A percentile compares a stretch with the other conserved stretches of the same genome.
Evolutionary conservation across 2,113 vertebrate genomes (phyloP).

Genomic region (Plecotus auritus): DNA sequence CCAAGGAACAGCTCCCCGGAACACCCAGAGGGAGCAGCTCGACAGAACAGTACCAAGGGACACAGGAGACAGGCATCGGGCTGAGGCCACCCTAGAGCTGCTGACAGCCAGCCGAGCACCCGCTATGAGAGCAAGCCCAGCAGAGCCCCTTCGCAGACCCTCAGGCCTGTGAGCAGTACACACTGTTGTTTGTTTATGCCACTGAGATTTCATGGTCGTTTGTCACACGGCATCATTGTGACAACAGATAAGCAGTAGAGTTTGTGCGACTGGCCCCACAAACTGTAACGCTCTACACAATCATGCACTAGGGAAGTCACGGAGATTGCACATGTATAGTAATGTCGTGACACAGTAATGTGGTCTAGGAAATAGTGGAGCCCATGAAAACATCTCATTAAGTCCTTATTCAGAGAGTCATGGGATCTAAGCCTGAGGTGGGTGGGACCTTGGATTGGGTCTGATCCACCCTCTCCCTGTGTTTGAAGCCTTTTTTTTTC

Average conservation of each 20-base stretch:
- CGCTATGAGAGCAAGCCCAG: neutral
- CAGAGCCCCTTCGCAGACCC: neutral
- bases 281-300: neutral
- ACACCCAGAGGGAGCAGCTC: too few species aligned
- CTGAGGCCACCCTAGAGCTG: neutral
- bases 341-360: too few species aligned
- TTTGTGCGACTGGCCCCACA: neutral
- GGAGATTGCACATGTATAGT: too few species aligned
- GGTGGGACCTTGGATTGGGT: neutral
- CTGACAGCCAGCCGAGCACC: neutral
- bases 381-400: neutral
- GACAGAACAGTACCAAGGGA: neutral
- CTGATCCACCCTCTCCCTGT: neutral
- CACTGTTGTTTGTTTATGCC: neutral
- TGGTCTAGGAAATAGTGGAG: neutral
- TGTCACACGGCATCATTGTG: neutral
- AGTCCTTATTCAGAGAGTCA: neutral
- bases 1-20: too few species aligned
- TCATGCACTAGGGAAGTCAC: neutral
- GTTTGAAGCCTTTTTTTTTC: neutral
- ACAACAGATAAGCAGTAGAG: neutral
- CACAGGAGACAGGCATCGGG: neutral
- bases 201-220: neutral
- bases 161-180: neutral
- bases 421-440: neutral